Base-by-base conservation (phyloP, 2,113 vertebrate species). In the Hippocampus zosterae region DNA sequence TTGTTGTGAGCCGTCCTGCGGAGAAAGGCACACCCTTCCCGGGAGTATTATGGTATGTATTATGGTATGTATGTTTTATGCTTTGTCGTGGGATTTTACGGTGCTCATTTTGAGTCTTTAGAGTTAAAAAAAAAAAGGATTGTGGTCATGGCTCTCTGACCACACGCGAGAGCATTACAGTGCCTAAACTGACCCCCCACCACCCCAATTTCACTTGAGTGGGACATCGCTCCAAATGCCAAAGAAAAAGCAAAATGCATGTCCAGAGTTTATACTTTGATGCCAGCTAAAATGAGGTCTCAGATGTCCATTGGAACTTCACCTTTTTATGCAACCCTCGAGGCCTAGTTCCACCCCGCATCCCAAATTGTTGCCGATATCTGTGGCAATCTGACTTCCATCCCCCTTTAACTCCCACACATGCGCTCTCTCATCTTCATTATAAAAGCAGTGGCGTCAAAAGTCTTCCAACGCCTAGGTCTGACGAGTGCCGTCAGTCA, bases 51-150 rank as follows among this genome's bases (percentile, higher is more conserved):
- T n/a, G n/a, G n/a, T n/a, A n/a, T n/a, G 71, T 81, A 79, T 79
- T 79, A 74, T 74, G 67, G 44, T 78, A 57, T 67, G 80, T 72
- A 73, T 75, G 81, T 82, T 63, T 83, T 80, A 84, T 76, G 76
- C 67, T 59, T 71, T 37, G 33, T 37, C 33, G 33, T 37, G 33
- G 33, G 33, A 37, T 37, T 37, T 37, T 37, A 37, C 33, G 5
- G 33, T 37, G 33, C 33, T 37, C 5, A 37, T 37, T 37, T 6
- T 37, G 29, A 4, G 0, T 33, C 29, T 33, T 33, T 33, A 5
- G 29, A 33, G 29, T 33, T 3, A 3, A 29, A 29, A 33, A 33
- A 33, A 33, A 33, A 33, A 33, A 3, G 10, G 9, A 44, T 10
- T 12, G 42, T 44, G 42, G 9, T 44, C 10, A 44, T 44, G 12